These are phyloP conservation scores for Etheostoma spectabile DNA, from an alignment of 2,113 vertebrate species.

Conservation along the genomic window DNA sequence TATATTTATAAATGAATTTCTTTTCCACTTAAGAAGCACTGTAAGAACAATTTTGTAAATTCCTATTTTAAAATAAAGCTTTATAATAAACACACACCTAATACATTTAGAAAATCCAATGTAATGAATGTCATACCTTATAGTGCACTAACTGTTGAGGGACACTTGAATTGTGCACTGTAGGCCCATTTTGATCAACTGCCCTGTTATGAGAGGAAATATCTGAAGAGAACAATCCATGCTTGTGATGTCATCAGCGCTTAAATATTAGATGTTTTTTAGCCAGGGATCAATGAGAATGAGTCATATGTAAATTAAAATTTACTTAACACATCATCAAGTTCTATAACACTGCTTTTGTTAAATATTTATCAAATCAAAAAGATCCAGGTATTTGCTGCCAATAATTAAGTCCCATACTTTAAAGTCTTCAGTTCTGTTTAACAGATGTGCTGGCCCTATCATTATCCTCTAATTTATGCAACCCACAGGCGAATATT, in stretches of 20 bases:
- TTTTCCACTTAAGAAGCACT: too few relatives aligned
- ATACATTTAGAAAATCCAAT: too few relatives aligned
- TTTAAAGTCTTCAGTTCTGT: not conserved
- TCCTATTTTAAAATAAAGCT: too few relatives aligned
- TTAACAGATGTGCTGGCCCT: slow-evolving; percentile 11
- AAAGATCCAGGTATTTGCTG: too few relatives aligned
- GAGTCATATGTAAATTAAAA: not conserved
- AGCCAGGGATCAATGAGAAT: slow-evolving; percentile 20
- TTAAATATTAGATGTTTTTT: slow-evolving; percentile 17
- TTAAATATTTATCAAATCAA: too few relatives aligned
- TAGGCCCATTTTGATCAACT: not conserved
- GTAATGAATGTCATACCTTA: too few relatives aligned
- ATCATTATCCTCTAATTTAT: not conserved
- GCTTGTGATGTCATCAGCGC: not conserved
- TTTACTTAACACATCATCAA: too few relatives aligned
- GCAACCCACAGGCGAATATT: not conserved
- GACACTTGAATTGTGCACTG: not conserved
- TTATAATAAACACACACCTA: not conserved
- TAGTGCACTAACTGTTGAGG: not conserved
- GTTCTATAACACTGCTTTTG: too few relatives aligned
- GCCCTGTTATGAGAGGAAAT: not conserved
- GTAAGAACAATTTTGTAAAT: too few relatives aligned
- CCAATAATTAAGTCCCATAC: not conserved
- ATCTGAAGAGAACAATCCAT: not conserved
- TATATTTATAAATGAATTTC: too few relatives aligned